These are phyloP conservation scores for Eriocheir sinensis DNA, from an alignment of 1,140 invertebrate genomes.

Conservation along the genomic window DNA sequence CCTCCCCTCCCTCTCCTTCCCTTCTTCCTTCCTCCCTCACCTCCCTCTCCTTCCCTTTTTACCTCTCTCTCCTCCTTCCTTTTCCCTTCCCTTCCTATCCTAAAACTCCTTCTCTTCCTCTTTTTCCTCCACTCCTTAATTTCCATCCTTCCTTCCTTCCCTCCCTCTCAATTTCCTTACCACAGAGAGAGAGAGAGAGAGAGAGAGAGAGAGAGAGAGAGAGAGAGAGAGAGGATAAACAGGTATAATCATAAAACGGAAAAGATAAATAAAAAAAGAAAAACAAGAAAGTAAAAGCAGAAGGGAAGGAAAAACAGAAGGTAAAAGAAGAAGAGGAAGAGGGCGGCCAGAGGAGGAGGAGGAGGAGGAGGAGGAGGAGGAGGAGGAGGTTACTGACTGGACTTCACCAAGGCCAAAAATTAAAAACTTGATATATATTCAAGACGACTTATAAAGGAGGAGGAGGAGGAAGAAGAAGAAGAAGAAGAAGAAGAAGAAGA, in stretches of 20 bases:
- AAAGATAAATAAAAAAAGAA: background rate
- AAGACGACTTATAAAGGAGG: background rate
- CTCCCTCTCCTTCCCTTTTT: no score
- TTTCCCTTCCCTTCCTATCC: no score
- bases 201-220: conserved; percentile 7
- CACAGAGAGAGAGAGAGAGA: background rate
- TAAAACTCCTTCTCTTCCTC: no score
- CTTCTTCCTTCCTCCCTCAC: no score
- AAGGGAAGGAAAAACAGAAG: background rate
- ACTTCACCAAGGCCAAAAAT: background rate
- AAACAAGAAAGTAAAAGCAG: background rate
- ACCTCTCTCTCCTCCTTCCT: no score
- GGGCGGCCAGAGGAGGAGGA: background rate
- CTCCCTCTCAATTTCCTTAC: no score
- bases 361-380: background rate
- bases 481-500: background rate
- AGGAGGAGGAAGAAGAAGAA: background rate
- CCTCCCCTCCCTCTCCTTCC: background rate
- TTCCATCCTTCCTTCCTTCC: no score
- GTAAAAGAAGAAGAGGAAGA: background rate
- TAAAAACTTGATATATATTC: background rate
- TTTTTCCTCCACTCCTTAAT: no score
- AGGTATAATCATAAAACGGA: background rate
- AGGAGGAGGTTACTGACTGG: no score
- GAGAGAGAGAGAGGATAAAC: background rate